Percentiles rank a stretch among this genome's conserved stretches.
These are phyloP conservation scores for Drosophila pseudotakahashii DNA, from an alignment of 2,888 invertebrate species.

Conservation along the genomic window DNA sequence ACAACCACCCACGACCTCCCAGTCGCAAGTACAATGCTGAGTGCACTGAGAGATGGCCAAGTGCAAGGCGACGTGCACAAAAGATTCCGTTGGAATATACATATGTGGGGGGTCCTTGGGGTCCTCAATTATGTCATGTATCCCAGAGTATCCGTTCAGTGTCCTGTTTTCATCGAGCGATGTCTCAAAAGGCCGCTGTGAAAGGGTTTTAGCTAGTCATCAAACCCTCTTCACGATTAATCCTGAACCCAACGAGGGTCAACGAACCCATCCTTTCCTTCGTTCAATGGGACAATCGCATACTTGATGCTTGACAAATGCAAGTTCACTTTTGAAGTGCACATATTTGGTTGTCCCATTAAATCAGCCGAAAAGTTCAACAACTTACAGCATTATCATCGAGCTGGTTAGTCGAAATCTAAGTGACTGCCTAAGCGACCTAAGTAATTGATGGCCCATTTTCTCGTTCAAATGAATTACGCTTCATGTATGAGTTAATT, in stretches of 20 bases:
- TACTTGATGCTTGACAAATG: background rate
- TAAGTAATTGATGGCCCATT: slow-evolving; percentile 15
- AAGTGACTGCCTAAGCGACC: background rate
- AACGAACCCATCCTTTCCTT: background rate
- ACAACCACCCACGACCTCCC: slow-evolving; percentile 2
- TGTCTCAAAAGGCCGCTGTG: slow-evolving; percentile 1
- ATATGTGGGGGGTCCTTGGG: slow-evolving; percentile 21
- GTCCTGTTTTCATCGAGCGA: background rate
- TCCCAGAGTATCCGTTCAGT: slow-evolving; percentile 13
- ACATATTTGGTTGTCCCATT: background rate
- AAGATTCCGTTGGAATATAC: slow-evolving; percentile 15
- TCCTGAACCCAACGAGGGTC: background rate
- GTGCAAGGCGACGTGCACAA: slow-evolving; percentile 9
- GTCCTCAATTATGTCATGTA: slow-evolving; percentile 33
- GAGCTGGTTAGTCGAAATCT: background rate
- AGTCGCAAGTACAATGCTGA: slow-evolving; percentile 47
- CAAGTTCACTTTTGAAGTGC: slow-evolving; percentile 8
- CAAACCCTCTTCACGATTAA: background rate
- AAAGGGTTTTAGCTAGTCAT: slow-evolving; percentile 3
- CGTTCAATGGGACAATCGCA: background rate
- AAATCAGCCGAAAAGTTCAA: slow-evolving; percentile 8
- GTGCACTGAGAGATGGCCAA: slow-evolving; percentile 27
- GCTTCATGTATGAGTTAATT: slow-evolving; percentile 6
- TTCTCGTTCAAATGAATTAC: slow-evolving; percentile 14
- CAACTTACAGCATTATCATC: background rate